Percentiles rank a stretch among this genome's conserved stretches.
These are phyloP conservation scores for Branchipolynoe longqiensis DNA, from an alignment of 2,888 invertebrate genomes.

Conservation along the genomic window DNA sequence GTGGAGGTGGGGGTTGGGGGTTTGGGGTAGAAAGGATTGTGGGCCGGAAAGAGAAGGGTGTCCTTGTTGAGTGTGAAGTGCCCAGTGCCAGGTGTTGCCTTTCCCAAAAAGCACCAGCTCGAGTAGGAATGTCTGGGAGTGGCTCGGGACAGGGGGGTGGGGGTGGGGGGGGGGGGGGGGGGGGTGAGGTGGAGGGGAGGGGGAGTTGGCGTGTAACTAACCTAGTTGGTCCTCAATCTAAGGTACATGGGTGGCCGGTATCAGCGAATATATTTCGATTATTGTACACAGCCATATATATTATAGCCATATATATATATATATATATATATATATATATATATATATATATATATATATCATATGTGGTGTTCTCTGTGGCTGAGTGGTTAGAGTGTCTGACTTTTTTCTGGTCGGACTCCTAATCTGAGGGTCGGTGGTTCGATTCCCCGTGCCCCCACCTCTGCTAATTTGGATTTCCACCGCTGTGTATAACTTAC, in stretches of 20 bases:
- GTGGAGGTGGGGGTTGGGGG: not conserved
- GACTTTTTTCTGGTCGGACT: too few relatives aligned
- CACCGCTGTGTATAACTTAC: too few relatives aligned
- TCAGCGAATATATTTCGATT: not conserved
- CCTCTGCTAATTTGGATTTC: too few relatives aligned
- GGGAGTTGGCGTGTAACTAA: not conserved
- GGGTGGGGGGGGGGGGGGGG: not conserved
- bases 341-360: not conserved
- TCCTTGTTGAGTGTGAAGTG: slow-evolving; percentile 37
- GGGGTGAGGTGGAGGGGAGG: not conserved
- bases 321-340: not conserved
- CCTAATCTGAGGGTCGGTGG: too few relatives aligned
- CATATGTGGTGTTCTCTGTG: too few relatives aligned
- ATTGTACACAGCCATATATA: not conserved
- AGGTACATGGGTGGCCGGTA: not conserved
- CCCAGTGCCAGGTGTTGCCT: slow-evolving; percentile 29
- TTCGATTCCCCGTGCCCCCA: too few relatives aligned
- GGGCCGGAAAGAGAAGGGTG: slow-evolving; percentile 11
- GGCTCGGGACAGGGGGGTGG: not conserved
- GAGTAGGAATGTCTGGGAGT: not conserved
- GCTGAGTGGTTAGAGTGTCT: too few relatives aligned
- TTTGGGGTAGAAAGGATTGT: not conserved
- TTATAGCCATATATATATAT: not conserved
- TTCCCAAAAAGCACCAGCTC: slow-evolving; percentile 17
- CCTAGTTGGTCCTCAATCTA: not conserved